Evolutionary conservation across 2,797 vertebrate genomes (phyloP).

Genomic region (Rhincodon typus): DNA sequence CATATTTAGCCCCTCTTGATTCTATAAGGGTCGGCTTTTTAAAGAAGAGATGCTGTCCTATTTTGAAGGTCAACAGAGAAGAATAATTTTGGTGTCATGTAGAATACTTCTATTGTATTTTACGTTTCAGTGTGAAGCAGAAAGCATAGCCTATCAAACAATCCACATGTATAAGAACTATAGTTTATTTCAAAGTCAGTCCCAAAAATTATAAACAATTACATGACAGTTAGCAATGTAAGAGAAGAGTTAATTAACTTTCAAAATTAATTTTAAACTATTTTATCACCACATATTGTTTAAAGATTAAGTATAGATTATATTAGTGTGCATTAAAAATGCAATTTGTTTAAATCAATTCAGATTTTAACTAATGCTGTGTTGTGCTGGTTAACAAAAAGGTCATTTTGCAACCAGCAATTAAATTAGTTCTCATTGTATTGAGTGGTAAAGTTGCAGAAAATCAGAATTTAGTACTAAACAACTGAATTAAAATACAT

Average conservation of each 20-base stretch:
- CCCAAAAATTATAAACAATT: too few relatives aligned
- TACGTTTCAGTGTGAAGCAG: not conserved
- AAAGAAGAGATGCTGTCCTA: not conserved
- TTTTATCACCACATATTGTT: not conserved
- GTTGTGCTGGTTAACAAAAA: not conserved
- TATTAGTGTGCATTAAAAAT: not conserved
- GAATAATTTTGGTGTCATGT: not conserved
- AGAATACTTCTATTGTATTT: not conserved
- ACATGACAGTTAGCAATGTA: too few relatives aligned
- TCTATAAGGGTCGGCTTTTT: not conserved
- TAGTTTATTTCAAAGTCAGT: not conserved
- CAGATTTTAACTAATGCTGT: not conserved
- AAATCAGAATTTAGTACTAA: slow-evolving; percentile 7
- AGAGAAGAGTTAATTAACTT: too few relatives aligned
- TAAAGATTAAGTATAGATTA: not conserved
- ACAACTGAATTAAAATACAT: slow-evolving; percentile 32
- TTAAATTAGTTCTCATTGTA: not conserved
- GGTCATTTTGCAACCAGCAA: slow-evolving; percentile 20
- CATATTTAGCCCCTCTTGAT: not conserved
- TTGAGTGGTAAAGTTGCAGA: slow-evolving; percentile 8
- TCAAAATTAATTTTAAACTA: not conserved
- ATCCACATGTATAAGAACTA: not conserved
- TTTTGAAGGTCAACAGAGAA: slow-evolving; percentile 25
- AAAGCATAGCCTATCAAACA: not conserved
- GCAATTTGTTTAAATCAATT: not conserved